Percentiles rank a stretch among this genome's conserved stretches.
phyloP scores from a whole-genome alignment of 2,797 vertebrate species.

The Tolypeutes matacus region DNA sequence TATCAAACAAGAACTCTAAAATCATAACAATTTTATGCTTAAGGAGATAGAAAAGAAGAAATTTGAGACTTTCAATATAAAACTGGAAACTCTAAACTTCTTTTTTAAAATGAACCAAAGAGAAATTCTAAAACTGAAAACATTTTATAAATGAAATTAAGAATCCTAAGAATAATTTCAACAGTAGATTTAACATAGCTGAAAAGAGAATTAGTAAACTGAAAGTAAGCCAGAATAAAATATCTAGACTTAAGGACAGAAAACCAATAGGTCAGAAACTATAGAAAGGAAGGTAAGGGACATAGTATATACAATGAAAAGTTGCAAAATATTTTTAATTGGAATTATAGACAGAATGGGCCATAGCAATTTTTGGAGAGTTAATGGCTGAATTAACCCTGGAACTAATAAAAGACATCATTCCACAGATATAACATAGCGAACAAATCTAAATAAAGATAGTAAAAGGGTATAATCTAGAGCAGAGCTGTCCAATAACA shows the following conservation, averaged over 20 bases:
- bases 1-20: neutral
- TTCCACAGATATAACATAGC: neutral
- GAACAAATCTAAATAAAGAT: neutral
- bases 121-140: slow-evolving; percentile 10
- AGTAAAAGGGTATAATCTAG: neutral
- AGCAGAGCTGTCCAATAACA: neutral
- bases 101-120: neutral
- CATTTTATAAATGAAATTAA: neutral
- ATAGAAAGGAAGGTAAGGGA: neutral
- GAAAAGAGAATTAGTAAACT: neutral
- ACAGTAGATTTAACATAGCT: neutral
- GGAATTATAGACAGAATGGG: neutral
- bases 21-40: neutral
- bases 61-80: neutral
- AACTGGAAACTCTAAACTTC: neutral
- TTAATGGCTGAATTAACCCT: neutral
- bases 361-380: neutral
- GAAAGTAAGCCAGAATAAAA: neutral
- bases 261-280: neutral
- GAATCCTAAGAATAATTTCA: neutral
- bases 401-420: neutral
- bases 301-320: neutral
- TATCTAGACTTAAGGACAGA: neutral
- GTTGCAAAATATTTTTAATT: neutral
- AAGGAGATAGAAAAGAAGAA: neutral